Evolutionary conservation across 2,797 vertebrate species (phyloP), one percentile per base, ranked within the genome.

Genomic region (Iguana delicatissima): DNA sequence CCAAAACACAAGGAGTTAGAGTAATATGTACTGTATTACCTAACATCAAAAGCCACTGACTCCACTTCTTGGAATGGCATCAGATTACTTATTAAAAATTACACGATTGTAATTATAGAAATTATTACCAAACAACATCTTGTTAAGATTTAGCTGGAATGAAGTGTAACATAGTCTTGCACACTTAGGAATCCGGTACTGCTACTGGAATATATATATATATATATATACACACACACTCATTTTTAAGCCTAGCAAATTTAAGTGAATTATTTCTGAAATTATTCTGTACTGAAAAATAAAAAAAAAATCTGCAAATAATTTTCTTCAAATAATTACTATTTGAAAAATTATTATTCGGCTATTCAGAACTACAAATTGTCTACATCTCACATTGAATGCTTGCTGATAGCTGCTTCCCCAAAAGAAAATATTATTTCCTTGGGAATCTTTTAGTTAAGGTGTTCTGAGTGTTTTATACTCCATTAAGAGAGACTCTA

Each of bases 1-100:
- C n/a, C n/a, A 81, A 85, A 69, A 67, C 50, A 84, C 18, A 73
- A 55, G 81, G 55, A 12, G 50, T 86, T 93, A 59, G 59, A 76
- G 86, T 79, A 62, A 52, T 35, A 42, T 20, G 87, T 0, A 72
- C 5, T 29, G 59, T 4, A 88, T 18, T 0, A 0, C 4, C 81
- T 95, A 91, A n/a, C 29, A 59, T 59, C 80, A 35, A 89, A 79
- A 67, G 29, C 20, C 91, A 57, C n/a, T 89, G 2, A 92, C 35
- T 93, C 92, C 46, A 94, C 32, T 94, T 93, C 80, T 24, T 0
- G 84, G 35, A 92, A 3, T 32, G 1, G 59, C 32, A 92, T 84
- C 73, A 80, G 62, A 38, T 62, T 93, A 79, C 77, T 92, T 91
- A 89, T 88, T 82, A 93, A 94, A 94, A 92, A 76, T 89, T 89